Evolutionary conservation across 30 jellyfish, hydroid and myxozoan genomes (phyloP).

Genomic region (Phacellophora camtschatica): DNA sequence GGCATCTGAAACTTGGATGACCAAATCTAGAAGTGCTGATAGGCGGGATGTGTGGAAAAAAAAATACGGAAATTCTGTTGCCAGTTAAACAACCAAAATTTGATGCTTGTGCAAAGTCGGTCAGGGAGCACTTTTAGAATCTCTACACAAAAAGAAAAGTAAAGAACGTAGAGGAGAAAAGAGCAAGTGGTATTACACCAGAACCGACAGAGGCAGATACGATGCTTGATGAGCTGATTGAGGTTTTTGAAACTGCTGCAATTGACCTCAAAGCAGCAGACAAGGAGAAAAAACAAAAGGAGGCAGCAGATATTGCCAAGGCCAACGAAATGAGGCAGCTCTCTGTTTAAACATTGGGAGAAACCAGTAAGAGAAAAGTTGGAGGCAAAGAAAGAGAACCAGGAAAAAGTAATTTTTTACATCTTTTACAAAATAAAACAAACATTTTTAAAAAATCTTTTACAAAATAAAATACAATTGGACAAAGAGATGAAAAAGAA

Average conservation of each 20-base stretch:
- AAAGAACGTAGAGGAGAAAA: conserved; percentile 21
- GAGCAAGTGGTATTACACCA: conserved; percentile 58
- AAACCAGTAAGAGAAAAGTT: conserved; percentile 20
- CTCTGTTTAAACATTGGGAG: conserved; percentile 22
- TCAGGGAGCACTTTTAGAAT: conserved; percentile 33
- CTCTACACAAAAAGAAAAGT: background rate
- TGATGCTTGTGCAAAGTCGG: conserved; percentile 11
- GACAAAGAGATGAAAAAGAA: background rate
- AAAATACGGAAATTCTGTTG: conserved; percentile 7
- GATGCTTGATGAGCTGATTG: conserved; percentile 18
- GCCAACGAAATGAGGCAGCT: background rate
- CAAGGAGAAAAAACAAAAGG: background rate
- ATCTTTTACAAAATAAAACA: no score
- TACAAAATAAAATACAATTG: background rate
- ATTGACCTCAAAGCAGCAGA: conserved; percentile 15
- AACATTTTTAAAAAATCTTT: no score
- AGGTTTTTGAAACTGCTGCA: background rate
- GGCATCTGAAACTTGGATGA: background rate
- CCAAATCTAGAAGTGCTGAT: background rate
- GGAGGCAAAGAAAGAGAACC: background rate
- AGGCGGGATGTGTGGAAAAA: conserved; percentile 50
- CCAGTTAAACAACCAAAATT: background rate
- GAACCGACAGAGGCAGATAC: background rate
- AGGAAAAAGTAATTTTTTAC: background rate
- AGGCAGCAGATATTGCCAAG: conserved; percentile 8